A percentile compares a stretch with the other conserved stretches of the same genome.
phyloP scores from a whole-genome alignment of 1,140 invertebrate species.

The Diuraphis noxia region DNA sequence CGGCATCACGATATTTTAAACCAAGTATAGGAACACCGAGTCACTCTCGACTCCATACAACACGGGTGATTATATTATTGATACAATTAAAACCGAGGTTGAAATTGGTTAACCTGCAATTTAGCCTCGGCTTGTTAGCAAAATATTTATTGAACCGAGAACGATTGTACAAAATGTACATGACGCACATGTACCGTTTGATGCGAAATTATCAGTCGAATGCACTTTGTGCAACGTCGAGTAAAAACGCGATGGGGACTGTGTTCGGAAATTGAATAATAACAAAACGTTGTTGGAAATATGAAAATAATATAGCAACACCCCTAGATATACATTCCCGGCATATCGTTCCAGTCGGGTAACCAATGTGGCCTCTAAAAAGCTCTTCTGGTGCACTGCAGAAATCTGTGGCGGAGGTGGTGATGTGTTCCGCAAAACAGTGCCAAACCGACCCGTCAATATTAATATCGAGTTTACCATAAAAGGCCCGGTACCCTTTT shows the following conservation, averaged over 20 bases:
- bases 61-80: not conserved
- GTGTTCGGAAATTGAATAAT: conserved; percentile 23
- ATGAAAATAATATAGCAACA: conserved; percentile 49
- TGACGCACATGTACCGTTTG: not conserved
- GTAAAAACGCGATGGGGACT: not conserved
- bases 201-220: conserved; percentile 29
- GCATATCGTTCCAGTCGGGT: conserved; percentile 45
- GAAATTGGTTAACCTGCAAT: not conserved
- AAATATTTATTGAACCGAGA: not conserved
- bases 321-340: conserved; percentile 18
- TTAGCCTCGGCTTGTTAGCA: not conserved
- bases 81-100: not conserved
- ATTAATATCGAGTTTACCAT: conserved; percentile 39
- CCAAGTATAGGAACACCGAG: not conserved
- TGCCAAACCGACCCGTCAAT: conserved; percentile 34
- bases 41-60: not conserved
- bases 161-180: not conserved
- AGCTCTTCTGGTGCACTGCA: conserved; percentile 5
- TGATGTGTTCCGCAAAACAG: not conserved
- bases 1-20: not conserved
- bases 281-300: conserved; percentile 34
- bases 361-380: conserved; percentile 16
- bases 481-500: not conserved
- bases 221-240: not conserved
- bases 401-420: not conserved